phyloP scores from a whole-genome alignment of 2,888 invertebrate genomes.

The Gisinianus flammeolus region DNA sequence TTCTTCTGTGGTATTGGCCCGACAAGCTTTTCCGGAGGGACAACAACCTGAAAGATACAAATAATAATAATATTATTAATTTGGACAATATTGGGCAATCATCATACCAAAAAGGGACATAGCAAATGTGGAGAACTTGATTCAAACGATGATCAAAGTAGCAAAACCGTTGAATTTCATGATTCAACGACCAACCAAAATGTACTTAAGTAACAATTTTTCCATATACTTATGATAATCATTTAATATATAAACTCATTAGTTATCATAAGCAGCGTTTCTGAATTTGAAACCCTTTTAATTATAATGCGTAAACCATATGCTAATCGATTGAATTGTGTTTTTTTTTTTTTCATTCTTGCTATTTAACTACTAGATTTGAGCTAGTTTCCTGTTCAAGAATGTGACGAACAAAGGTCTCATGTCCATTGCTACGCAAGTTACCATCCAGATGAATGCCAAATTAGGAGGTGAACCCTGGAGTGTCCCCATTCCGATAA shows the following conservation, averaged over 20 bases:
- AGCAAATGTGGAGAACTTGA: conserved; percentile 40
- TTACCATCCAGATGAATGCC: conserved; percentile 67
- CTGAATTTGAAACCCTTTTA: background rate
- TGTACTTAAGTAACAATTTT: too few species aligned
- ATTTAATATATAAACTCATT: too few species aligned
- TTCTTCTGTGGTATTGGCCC: background rate
- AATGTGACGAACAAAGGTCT: conserved; percentile 50
- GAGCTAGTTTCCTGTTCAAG: conserved; percentile 61
- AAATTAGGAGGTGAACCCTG: conserved; percentile 84
- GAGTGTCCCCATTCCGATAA: conserved; percentile 73
- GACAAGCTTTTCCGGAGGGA: conserved; percentile 4
- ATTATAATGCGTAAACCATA: conserved; percentile 10
- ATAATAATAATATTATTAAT: too few species aligned
- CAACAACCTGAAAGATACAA: conserved; percentile 32
- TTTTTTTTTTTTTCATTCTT: conserved; percentile 62
- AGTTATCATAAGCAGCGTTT: too few species aligned
- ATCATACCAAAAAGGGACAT: conserved; percentile 43
- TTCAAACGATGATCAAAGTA: conserved; percentile 45
- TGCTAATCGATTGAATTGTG: background rate
- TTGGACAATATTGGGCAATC: too few species aligned
- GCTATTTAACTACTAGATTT: conserved; percentile 64
- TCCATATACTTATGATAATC: too few species aligned
- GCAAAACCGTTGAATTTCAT: conserved; percentile 46
- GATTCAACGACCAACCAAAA: conserved; percentile 40
- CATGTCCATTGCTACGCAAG: conserved; percentile 61